Percentiles rank a stretch among this genome's conserved stretches.
These are phyloP conservation scores for Pachypeltis micranthus DNA, from an alignment of 1,140 invertebrate genomes.

Conservation along the genomic window DNA sequence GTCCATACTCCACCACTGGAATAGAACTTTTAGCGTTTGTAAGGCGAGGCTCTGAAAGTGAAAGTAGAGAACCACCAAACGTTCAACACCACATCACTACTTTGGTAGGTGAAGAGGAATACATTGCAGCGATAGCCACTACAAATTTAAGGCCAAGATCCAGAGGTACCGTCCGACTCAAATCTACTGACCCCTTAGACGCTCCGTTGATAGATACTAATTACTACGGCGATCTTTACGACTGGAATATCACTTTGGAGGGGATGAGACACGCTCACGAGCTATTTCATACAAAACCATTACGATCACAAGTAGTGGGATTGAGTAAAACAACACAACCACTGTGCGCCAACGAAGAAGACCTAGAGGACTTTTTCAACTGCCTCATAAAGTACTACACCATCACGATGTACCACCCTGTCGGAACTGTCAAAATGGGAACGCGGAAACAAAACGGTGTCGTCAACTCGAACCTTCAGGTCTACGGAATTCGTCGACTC, in stretches of 20 bases:
- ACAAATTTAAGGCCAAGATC: background rate
- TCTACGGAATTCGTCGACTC: conserved; percentile 48
- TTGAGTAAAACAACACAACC: background rate
- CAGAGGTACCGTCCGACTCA: conserved; percentile 32
- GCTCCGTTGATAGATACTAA: conserved; percentile 64
- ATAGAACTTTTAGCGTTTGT: conserved; percentile 2
- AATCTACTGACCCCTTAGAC: conserved; percentile 45
- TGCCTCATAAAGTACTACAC: conserved; percentile 12
- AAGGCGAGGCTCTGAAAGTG: background rate
- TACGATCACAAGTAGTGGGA: background rate
- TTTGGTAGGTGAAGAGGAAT: background rate
- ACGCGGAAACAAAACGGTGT: conserved; percentile 36
- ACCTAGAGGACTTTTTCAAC: background rate
- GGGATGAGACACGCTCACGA: background rate
- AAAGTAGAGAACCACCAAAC: background rate
- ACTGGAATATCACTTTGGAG: conserved; percentile 30
- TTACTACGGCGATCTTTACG: conserved; percentile 50
- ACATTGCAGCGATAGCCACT: conserved; percentile 24
- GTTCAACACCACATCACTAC: background rate
- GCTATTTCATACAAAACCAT: background rate
- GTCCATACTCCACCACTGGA: background rate
- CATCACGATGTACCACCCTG: conserved; percentile 51
- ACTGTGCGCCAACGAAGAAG: background rate
- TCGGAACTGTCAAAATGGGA: conserved; percentile 63
- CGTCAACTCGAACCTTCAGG: conserved; percentile 50